Base-by-base conservation (phyloP, 2,113 vertebrate genomes). In the Datnioides undecimradiatus region DNA sequence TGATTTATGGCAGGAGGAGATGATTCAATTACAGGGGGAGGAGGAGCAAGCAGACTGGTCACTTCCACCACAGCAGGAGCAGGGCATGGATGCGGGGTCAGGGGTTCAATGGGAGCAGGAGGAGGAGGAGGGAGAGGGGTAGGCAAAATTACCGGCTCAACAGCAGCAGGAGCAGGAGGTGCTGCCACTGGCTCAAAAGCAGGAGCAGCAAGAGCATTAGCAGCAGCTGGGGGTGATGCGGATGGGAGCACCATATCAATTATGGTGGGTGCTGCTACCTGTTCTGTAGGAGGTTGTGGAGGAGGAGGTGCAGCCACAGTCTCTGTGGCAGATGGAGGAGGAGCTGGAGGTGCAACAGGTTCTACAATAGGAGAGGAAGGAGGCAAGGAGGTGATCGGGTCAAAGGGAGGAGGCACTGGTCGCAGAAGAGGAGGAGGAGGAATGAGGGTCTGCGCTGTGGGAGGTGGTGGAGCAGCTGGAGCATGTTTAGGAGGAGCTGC, bases 211-310 rank as follows among this genome's bases (percentile, higher is more conserved):
- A 38, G 66, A 51, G 63, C 48, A 25, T 36, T 51, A 81, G 52
- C 77, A 76, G 75, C 25, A 76, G 74, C 40, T 40, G 80, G 29
- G 17, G 89, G 25, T 55, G 79, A 41, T 62, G 88, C 29, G 29
- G 81, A 31, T 43, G 88, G 86, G 34, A 85, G 40, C 78, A 87
- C 83, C 74, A 73, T 76, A 64, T 93, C 88, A 73, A 31, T 60
- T 4, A 87, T 69, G 54, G 67, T 85, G 59, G 90, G 86, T 25
- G 75, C 82, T 81, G 76, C 85, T 93, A 93, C 93, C 93, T 94
- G 87, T 84, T 89, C 86, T 81, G 34, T 31, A 6, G 74, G 76
- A 60, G 84, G 77, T 27, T 73, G 82, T 68, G 83, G 83, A 66
- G 59, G 65, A 31, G 80, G 49, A 65, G 82, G 75, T 79, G 86